Conservation (phyloP, 1,140 invertebrate species). For the Drosophila bocqueti region DNA sequence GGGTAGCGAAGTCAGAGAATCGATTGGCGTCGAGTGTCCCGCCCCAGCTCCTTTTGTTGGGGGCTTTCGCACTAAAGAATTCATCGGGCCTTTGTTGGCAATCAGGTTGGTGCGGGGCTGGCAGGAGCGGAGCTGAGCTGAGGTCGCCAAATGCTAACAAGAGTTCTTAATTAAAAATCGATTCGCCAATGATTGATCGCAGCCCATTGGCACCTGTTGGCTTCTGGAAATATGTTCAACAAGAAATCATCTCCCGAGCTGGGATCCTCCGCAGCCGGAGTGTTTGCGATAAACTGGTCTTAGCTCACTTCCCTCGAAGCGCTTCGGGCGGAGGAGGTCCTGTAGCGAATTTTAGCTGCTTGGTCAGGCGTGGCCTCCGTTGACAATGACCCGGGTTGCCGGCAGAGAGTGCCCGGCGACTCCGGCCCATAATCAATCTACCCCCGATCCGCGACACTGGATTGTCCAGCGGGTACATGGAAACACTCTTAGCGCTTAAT, state of each 20-base stretch:
- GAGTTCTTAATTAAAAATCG: slow-evolving; percentile 85
- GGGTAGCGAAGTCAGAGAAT: slow-evolving; percentile 22
- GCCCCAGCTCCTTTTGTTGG: slow-evolving; percentile 51
- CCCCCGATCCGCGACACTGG: slow-evolving; percentile 71
- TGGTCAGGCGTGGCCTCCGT: slow-evolving; percentile 64
- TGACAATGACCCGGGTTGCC: slow-evolving; percentile 67
- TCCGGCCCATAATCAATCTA: slow-evolving; percentile 78
- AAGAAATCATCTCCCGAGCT: slow-evolving; percentile 70
- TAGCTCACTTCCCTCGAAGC: slow-evolving; percentile 56
- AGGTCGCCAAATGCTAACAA: slow-evolving; percentile 80
- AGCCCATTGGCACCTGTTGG: slow-evolving; percentile 84
- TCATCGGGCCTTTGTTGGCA: slow-evolving; percentile 75
- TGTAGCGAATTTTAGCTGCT: slow-evolving; percentile 75
- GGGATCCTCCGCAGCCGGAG: slow-evolving; percentile 31
- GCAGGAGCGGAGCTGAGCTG: slow-evolving; percentile 5
- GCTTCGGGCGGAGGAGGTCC: slow-evolving; percentile 51
- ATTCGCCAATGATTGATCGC: slow-evolving; percentile 84
- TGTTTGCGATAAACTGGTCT: slow-evolving; percentile 77
- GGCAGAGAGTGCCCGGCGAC: slow-evolving; percentile 8
- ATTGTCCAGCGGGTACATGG: slow-evolving; percentile 81
- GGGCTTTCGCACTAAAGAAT: slow-evolving; percentile 55
- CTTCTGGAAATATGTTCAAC: slow-evolving; percentile 85
- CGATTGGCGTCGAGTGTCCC: slow-evolving; percentile 9
- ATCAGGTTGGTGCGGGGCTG: slow-evolving; percentile 42
- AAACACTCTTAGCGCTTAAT: slow-evolving; percentile 84